phyloP scores from a whole-genome alignment of 2,888 invertebrate genomes.

The Proisotoma minuta region DNA sequence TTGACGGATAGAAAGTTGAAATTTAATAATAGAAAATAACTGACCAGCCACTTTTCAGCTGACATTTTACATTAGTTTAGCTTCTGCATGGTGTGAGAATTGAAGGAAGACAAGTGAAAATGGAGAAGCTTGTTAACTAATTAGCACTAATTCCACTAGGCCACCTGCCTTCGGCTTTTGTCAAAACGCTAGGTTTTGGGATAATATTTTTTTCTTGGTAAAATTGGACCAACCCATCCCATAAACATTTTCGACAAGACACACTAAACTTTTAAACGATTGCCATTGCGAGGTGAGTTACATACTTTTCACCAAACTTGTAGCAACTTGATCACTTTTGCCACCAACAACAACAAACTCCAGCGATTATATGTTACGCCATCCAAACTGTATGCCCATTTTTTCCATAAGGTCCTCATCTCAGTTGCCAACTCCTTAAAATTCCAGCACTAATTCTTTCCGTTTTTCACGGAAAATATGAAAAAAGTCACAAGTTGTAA shows the following conservation, averaged over 20 bases:
- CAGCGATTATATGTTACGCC: background rate
- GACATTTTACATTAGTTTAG: background rate
- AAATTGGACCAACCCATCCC: constrained; percentile 12
- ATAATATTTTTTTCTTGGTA: constrained; percentile 18
- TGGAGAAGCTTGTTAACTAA: constrained; percentile 16
- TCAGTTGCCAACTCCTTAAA: background rate
- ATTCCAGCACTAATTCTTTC: constrained; percentile 6
- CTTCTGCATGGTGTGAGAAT: background rate
- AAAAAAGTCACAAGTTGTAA: constrained; percentile 19
- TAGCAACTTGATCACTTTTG: background rate
- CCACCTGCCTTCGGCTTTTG: constrained; percentile 19
- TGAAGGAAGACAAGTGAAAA: constrained; percentile 14
- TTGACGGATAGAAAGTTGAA: background rate
- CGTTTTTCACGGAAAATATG: constrained; percentile 13
- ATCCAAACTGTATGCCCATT: background rate
- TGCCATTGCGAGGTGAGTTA: background rate
- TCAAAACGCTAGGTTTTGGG: constrained; percentile 10
- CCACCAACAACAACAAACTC: too few species aligned
- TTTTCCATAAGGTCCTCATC: too few species aligned
- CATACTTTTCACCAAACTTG: background rate
- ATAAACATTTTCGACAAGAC: constrained; percentile 10
- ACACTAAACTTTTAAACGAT: too few species aligned
- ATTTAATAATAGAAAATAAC: background rate
- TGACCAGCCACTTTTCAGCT: background rate
- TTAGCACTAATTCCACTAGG: constrained; percentile 17